A percentile compares a stretch with the other conserved stretches of the same genome.
phyloP scores from a whole-genome alignment of 1,140 invertebrate genomes.

The Diachasmimorpha longicaudata region DNA sequence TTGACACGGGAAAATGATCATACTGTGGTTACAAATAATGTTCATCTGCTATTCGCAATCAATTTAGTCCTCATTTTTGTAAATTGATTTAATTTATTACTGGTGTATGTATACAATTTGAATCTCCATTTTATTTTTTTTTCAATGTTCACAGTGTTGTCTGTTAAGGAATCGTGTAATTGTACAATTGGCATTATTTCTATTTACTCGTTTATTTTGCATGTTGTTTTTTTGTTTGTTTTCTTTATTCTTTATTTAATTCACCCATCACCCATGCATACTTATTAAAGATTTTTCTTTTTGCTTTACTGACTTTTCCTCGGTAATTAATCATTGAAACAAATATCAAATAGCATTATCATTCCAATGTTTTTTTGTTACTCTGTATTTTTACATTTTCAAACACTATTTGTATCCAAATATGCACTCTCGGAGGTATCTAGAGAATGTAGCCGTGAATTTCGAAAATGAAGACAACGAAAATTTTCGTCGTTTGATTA shows the following conservation, averaged over 20 bases:
- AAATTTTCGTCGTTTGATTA: background rate
- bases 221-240: too few relatives aligned
- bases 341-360: background rate
- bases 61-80: constrained; percentile 45
- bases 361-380: too few relatives aligned
- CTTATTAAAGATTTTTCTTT: constrained; percentile 14
- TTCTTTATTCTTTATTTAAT: background rate
- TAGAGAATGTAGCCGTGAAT: background rate
- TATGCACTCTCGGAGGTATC: background rate
- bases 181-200: constrained; percentile 15
- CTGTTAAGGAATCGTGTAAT: constrained; percentile 11
- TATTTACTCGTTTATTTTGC: constrained; percentile 18
- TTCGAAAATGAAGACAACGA: background rate
- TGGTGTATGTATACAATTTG: constrained; percentile 32
- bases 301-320: background rate
- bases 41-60: constrained; percentile 11
- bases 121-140: constrained; percentile 18
- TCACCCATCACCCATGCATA: constrained; percentile 23
- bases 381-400: background rate
- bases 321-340: background rate
- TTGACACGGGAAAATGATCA: constrained; percentile 39
- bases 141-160: background rate
- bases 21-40: constrained; percentile 29
- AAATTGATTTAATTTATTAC: constrained; percentile 34
- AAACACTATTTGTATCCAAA: background rate